phyloP scores from a whole-genome alignment of 1,140 invertebrate species.

The Apis florea region DNA sequence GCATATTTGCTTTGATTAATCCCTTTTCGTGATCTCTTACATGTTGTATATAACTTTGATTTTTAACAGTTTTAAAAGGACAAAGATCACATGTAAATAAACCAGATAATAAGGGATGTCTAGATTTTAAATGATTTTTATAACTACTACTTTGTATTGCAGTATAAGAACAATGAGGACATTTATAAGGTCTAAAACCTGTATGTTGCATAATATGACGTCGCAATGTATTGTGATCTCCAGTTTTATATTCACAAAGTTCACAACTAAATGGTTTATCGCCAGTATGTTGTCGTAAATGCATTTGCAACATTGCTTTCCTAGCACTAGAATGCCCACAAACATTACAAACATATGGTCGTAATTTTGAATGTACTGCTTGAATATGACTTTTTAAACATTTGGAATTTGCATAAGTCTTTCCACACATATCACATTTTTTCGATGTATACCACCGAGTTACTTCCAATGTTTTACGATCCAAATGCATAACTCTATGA shows the following conservation, averaged over 20 bases:
- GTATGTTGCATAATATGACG: slow-evolving; percentile 89
- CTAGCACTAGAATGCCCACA: slow-evolving; percentile 87
- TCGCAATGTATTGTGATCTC: slow-evolving; percentile 87
- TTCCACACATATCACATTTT: slow-evolving; percentile 85
- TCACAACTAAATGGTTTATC: slow-evolving; percentile 89
- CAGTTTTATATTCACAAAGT: slow-evolving; percentile 85
- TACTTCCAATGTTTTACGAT: slow-evolving; percentile 74
- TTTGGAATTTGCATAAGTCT: slow-evolving; percentile 87
- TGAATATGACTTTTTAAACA: slow-evolving; percentile 89
- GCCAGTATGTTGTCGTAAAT: slow-evolving; percentile 86
- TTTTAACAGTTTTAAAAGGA: slow-evolving; percentile 83
- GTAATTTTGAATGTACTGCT: slow-evolving; percentile 88
- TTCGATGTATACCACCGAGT: slow-evolving; percentile 84
- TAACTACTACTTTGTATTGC: slow-evolving; percentile 86
- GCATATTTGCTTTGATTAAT: slow-evolving; percentile 71
- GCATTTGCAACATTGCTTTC: slow-evolving; percentile 86
- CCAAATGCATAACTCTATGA: slow-evolving; percentile 82
- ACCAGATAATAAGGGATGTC: slow-evolving; percentile 83
- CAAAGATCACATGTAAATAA: slow-evolving; percentile 83
- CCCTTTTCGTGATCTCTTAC: slow-evolving; percentile 82
- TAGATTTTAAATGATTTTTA: slow-evolving; percentile 84
- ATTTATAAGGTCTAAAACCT: slow-evolving; percentile 84
- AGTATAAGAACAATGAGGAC: slow-evolving; percentile 85
- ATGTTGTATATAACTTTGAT: slow-evolving; percentile 82
- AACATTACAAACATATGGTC: slow-evolving; percentile 88